Conservation (phyloP, 1,140 invertebrate genomes). For the Watersipora subatra region DNA sequence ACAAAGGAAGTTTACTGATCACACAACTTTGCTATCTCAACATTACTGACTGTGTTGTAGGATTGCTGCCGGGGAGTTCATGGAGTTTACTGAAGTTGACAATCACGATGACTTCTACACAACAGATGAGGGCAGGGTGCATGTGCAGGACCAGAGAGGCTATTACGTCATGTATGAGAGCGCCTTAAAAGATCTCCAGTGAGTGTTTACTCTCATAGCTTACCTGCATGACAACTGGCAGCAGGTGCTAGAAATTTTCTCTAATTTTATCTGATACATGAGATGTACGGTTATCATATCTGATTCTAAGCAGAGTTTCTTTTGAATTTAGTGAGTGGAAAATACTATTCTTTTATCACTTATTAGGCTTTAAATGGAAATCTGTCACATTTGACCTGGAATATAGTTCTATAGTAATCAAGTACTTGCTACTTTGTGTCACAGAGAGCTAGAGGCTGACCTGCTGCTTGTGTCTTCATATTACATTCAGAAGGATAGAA, state of each 20-base stretch:
- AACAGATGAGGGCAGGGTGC: slow-evolving; percentile 30
- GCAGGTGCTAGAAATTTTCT: too few relatives aligned
- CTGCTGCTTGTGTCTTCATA: slow-evolving; percentile 32
- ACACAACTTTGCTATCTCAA: too few relatives aligned
- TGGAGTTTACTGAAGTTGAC: slow-evolving; percentile 35
- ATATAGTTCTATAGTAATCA: too few relatives aligned
- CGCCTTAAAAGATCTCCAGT: slow-evolving; percentile 35
- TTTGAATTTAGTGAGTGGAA: too few relatives aligned
- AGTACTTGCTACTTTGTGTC: too few relatives aligned
- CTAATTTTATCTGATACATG: not conserved
- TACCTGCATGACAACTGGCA: too few relatives aligned
- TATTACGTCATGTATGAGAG: slow-evolving; percentile 36
- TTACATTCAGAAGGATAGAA: slow-evolving; percentile 36
- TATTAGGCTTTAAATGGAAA: too few relatives aligned
- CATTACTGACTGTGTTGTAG: too few relatives aligned
- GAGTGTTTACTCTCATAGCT: slow-evolving; percentile 10
- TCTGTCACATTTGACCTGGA: too few relatives aligned
- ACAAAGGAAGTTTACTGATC: too few relatives aligned
- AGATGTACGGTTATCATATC: not conserved
- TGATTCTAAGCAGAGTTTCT: not conserved
- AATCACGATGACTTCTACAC: slow-evolving; percentile 42
- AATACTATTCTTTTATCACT: too few relatives aligned
- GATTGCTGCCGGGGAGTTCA: slow-evolving; percentile 34
- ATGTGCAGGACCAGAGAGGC: slow-evolving; percentile 37
- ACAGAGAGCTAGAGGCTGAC: slow-evolving; percentile 28